These are phyloP conservation scores for Melanotaenia maccullochi DNA, from an alignment of 2,797 vertebrate species.

Conservation along the genomic window DNA sequence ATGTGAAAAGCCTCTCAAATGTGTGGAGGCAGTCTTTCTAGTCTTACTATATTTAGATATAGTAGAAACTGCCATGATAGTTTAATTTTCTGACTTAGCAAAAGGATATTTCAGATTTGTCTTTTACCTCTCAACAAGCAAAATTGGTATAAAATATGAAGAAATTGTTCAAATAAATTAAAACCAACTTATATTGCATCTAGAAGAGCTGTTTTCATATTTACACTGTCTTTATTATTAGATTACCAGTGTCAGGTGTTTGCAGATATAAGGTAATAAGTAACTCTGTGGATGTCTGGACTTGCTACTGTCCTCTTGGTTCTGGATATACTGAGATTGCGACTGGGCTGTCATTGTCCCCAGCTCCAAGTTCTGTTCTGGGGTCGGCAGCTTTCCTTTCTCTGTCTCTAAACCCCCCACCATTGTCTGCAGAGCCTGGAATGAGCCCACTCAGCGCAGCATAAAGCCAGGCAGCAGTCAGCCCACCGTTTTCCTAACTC, in stretches of 20 bases:
- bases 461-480: constrained; percentile 79
- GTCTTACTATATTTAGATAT: too few relatives aligned
- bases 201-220: not conserved
- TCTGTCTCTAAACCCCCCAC: constrained; percentile 78
- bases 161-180: not conserved
- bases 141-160: not conserved
- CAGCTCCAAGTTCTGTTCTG: constrained; percentile 61
- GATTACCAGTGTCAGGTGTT: not conserved
- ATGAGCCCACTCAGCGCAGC: constrained; percentile 85
- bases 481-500: constrained; percentile 66
- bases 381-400: constrained; percentile 70
- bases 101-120: not conserved
- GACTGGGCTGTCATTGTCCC: constrained; percentile 40
- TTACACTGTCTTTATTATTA: not conserved
- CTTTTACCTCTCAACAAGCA: not conserved
- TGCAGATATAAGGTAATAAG: not conserved
- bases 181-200: not conserved
- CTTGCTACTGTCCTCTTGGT: constrained; percentile 13
- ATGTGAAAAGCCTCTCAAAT: not conserved
- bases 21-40: not conserved
- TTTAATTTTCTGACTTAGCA: not conserved
- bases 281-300: not conserved
- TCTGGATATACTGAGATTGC: constrained; percentile 31
- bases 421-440: constrained; percentile 83
- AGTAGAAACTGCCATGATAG: not conserved